Percentiles rank a stretch among this genome's conserved stretches.
Conservation (phyloP, 53 echinoderm and acorn worm genomes). For the Apostichopus leukothele region DNA sequence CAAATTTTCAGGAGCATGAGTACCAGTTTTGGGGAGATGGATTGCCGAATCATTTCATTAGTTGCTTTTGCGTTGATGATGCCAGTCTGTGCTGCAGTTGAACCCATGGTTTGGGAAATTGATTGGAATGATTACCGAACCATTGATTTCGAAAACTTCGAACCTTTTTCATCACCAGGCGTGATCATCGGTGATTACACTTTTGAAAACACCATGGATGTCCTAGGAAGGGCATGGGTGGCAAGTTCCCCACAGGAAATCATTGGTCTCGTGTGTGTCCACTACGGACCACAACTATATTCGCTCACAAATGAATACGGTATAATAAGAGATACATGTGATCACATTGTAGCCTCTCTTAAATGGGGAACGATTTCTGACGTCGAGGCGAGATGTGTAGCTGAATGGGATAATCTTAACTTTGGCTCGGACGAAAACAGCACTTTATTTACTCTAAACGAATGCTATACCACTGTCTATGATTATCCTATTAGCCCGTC, state of each 20-base stretch:
- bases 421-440: constrained; percentile 16
- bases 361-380: neutral
- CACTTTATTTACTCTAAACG: neutral
- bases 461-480: neutral
- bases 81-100: neutral
- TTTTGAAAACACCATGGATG: neutral
- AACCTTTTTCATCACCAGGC: neutral
- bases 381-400: neutral
- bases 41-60: neutral
- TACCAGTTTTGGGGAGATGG: constrained; percentile 3
- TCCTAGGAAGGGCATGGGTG: neutral
- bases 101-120: constrained; percentile 2
- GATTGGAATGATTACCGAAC: neutral
- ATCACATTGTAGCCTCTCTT: neutral
- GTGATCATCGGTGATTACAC: neutral
- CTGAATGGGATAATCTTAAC: neutral
- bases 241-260: constrained; percentile 13
- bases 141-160: neutral
- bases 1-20: constrained; percentile 5
- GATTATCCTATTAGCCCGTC: neutral
- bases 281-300: neutral
- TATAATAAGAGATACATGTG: neutral
- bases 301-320: neutral
- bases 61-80: neutral
- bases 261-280: constrained; percentile 7